phyloP scores from a whole-genome alignment of 1,140 invertebrate genomes.

The Scaptomyza pallida region DNA sequence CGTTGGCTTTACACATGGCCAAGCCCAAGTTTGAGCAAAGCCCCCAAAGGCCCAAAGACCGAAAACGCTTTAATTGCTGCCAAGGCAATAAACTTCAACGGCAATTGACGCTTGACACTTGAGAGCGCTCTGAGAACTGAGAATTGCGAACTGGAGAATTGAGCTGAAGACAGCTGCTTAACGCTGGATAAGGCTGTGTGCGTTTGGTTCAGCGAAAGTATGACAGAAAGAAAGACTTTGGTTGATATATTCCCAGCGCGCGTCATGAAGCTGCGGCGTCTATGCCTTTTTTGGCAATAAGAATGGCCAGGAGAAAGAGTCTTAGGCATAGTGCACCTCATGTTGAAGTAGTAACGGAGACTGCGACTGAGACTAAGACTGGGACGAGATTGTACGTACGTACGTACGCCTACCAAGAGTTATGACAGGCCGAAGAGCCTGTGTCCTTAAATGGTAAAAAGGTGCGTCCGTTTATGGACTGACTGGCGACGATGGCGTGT shows the following conservation, averaged over 20 bases:
- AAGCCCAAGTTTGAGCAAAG: slow-evolving; percentile 13
- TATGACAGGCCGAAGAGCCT: slow-evolving; percentile 68
- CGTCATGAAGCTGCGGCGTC: slow-evolving; percentile 78
- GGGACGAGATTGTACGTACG: slow-evolving; percentile 5
- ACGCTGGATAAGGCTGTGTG: slow-evolving; percentile 1
- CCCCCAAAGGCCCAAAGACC: slow-evolving; percentile 26
- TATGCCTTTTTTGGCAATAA: slow-evolving; percentile 68
- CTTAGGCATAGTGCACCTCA: slow-evolving; percentile 54
- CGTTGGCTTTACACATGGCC: slow-evolving; percentile 46
- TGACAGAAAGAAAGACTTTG: slow-evolving; percentile 34
- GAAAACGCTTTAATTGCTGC: slow-evolving; percentile 75
- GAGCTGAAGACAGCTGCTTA: slow-evolving; percentile 14
- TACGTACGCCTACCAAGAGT: slow-evolving; percentile 67
- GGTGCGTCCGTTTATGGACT: slow-evolving; percentile 73
- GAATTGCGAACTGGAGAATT: slow-evolving; percentile 1
- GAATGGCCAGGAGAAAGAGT: slow-evolving; percentile 23
- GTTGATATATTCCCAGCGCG: slow-evolving; percentile 74
- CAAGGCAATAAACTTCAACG: slow-evolving; percentile 80
- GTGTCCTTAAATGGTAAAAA: slow-evolving; percentile 64
- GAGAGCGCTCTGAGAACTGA: slow-evolving; percentile 46
- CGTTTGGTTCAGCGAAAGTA: slow-evolving; percentile 61
- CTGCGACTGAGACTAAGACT: slow-evolving; percentile 8
- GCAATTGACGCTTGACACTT: slow-evolving; percentile 78
- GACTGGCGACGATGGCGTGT: slow-evolving; percentile 67
- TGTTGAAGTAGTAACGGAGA: slow-evolving; percentile 15